These are phyloP conservation scores for Aphelocoma californica DNA, from an alignment of 2,797 vertebrate genomes.

Conservation along the genomic window DNA sequence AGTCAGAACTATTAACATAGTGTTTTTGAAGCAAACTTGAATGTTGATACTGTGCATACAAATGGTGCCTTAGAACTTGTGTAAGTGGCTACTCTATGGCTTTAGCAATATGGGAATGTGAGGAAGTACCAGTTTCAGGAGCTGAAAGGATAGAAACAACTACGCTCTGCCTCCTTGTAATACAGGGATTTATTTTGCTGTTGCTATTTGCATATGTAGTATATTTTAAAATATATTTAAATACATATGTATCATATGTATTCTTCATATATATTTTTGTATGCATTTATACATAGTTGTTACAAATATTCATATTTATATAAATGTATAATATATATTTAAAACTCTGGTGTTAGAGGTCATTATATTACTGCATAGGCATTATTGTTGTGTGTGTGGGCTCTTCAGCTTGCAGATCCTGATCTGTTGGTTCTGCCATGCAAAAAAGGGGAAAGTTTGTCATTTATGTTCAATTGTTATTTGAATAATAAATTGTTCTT, in stretches of 20 bases:
- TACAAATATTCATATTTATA: not conserved
- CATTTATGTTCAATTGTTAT: not conserved
- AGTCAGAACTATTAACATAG: not conserved
- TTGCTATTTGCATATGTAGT: not conserved
- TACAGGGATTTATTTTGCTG: not conserved
- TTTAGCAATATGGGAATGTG: not conserved
- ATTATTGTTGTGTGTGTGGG: not conserved
- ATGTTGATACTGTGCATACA: not conserved
- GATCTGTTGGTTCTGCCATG: not conserved
- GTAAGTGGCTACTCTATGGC: not conserved
- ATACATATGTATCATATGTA: not conserved
- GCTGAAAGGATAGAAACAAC: not conserved
- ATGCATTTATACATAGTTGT: not conserved
- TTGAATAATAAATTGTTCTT: not conserved
- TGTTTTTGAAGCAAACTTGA: not conserved
- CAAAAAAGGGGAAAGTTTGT: not conserved
- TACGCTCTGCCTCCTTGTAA: not conserved
- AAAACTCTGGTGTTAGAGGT: not conserved
- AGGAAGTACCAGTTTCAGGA: not conserved
- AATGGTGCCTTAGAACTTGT: not conserved
- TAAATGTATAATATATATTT: not conserved
- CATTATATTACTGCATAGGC: not conserved
- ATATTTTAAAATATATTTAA: not conserved
- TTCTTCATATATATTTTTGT: not conserved
- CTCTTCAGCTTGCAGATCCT: not conserved